Evolutionary conservation across 30 jellyfish, hydroid and myxozoan genomes (phyloP).

Genomic region (Morbakka virulenta): DNA sequence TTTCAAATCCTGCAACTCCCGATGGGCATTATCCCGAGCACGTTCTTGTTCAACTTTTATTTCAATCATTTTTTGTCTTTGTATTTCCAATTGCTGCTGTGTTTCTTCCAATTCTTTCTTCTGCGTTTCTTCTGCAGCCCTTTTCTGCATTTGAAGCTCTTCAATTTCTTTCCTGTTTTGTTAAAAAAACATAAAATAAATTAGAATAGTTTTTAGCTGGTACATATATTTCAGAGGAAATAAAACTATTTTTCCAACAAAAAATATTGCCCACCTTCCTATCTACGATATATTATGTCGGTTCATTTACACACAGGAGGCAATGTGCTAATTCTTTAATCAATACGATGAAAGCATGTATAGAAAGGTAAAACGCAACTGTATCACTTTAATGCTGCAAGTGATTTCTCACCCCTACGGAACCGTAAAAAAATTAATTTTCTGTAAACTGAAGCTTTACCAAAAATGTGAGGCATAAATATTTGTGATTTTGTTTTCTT

Average conservation of each 20-base stretch:
- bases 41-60: slow-evolving; percentile 76
- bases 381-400: no score
- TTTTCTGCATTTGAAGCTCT: slow-evolving; percentile 53
- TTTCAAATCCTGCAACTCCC: slow-evolving; percentile 73
- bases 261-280: no score
- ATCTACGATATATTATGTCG: no score
- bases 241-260: neutral
- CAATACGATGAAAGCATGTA: no score
- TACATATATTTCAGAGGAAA: neutral
- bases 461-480: no score
- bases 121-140: slow-evolving; percentile 69
- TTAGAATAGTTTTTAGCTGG: neutral
- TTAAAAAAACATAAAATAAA: neutral
- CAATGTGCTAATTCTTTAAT: no score
- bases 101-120: slow-evolving; percentile 57
- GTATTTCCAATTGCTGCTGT: slow-evolving; percentile 73
- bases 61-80: slow-evolving; percentile 42
- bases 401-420: no score
- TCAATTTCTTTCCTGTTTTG: slow-evolving; percentile 77
- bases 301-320: no score
- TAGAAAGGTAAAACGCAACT: no score
- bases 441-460: no score
- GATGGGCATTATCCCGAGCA: slow-evolving; percentile 66
- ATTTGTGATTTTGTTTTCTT: no score
- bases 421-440: no score